Evolutionary conservation across 2,797 vertebrate species (phyloP).

Genomic region (Corythornis leucogaster): DNA sequence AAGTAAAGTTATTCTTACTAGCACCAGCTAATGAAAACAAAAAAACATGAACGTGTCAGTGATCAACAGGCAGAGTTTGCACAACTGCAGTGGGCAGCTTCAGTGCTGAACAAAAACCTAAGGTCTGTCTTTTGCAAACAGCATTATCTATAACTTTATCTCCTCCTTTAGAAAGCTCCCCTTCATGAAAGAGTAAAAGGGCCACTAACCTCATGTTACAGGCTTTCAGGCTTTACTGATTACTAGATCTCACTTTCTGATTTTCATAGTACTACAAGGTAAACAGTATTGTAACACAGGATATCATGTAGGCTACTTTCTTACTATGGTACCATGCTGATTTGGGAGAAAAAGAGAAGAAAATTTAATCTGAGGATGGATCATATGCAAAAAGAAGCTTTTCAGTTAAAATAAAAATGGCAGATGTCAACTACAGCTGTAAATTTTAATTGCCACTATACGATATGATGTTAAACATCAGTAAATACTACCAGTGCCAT

Average conservation of each 20-base stretch:
- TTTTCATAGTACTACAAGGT: neutral
- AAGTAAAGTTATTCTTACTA: neutral
- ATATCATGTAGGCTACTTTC: neutral
- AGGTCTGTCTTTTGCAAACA: neutral
- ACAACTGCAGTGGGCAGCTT: neutral
- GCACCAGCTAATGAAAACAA: neutral
- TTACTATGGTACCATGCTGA: neutral
- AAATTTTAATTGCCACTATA: neutral
- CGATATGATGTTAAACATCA: neutral
- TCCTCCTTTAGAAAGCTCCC: neutral
- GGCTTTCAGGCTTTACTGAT: neutral
- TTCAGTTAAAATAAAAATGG: neutral
- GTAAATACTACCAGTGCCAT: neutral
- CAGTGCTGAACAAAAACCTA: neutral
- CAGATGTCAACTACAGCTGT: neutral
- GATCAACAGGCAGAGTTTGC: neutral
- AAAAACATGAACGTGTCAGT: neutral
- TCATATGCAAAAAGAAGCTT: neutral
- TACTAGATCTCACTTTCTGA: neutral
- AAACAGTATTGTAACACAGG: neutral
- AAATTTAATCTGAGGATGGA: neutral
- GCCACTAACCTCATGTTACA: neutral
- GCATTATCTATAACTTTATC: neutral
- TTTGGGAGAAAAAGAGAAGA: neutral
- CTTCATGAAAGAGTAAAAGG: neutral